Conservation (phyloP, 2,888 invertebrate genomes). For the Drosophila recens region DNA sequence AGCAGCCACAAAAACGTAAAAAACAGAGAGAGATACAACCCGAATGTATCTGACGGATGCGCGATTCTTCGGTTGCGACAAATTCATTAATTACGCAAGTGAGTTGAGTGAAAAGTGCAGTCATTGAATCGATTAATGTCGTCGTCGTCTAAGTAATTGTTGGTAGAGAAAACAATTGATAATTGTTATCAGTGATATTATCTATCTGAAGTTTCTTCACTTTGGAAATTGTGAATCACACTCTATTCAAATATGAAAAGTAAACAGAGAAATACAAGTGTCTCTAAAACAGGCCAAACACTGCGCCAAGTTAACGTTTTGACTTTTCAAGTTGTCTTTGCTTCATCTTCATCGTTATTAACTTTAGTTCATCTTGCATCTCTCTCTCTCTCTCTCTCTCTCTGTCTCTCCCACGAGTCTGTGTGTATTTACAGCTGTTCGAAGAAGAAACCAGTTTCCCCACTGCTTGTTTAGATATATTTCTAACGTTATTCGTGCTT, state of each 20-base stretch:
- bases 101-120: constrained; percentile 48
- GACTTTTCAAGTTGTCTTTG: constrained; percentile 14
- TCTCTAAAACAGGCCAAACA: constrained; percentile 11
- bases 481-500: constrained; percentile 35
- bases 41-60: constrained; percentile 57
- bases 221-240: constrained; percentile 30
- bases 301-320: constrained; percentile 47
- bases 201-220: constrained; percentile 7
- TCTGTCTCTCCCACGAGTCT: constrained; percentile 16
- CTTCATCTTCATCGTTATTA: constrained; percentile 40
- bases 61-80: constrained; percentile 48
- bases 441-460: constrained; percentile 66
- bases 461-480: constrained; percentile 24
- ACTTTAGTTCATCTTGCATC: constrained; percentile 27
- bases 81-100: constrained; percentile 71
- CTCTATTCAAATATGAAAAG: constrained; percentile 33
- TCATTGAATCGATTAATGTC: constrained; percentile 37
- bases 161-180: constrained; percentile 7
- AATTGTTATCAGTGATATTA: constrained; percentile 40
- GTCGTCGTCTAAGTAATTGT: constrained; percentile 9
- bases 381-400: constrained; percentile 14
- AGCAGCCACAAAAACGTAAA: constrained; percentile 1
- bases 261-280: constrained; percentile 40
- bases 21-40: background rate
- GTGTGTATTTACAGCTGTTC: constrained; percentile 68